These are phyloP conservation scores for Sceloporus tristichus DNA, from an alignment of 2,113 vertebrate genomes.

Conservation along the genomic window DNA sequence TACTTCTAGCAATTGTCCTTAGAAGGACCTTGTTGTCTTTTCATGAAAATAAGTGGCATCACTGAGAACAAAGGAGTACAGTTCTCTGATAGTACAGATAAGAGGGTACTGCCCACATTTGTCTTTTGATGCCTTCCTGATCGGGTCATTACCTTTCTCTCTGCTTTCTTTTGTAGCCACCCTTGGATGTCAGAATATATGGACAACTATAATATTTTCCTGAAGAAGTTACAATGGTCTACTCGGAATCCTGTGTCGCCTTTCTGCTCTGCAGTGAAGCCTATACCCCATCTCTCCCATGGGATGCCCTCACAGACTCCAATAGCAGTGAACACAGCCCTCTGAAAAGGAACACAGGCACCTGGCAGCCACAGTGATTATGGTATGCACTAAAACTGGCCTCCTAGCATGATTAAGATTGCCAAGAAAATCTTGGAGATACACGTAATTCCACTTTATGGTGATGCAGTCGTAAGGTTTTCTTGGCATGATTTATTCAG, in stretches of 20 bases:
- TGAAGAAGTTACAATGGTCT: background rate
- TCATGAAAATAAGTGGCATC: background rate
- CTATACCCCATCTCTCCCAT: background rate
- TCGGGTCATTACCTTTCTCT: background rate
- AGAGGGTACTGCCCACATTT: background rate
- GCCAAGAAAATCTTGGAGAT: too few relatives aligned
- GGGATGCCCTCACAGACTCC: background rate
- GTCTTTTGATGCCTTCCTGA: background rate
- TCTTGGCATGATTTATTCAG: too few relatives aligned
- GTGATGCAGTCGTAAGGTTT: too few relatives aligned
- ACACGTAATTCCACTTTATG: too few relatives aligned
- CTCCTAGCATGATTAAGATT: background rate
- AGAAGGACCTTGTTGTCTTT: background rate
- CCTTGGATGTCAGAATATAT: slow-evolving; percentile 59
- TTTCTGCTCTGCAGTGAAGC: slow-evolving; percentile 12
- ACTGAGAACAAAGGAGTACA: background rate
- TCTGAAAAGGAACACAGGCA: background rate
- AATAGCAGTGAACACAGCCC: background rate
- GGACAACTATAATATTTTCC: slow-evolving; percentile 60
- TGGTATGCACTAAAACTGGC: slow-evolving; percentile 11
- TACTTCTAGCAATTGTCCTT: background rate
- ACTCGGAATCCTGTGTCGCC: rapidly evolving
- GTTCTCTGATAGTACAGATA: background rate
- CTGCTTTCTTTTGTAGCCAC: background rate
- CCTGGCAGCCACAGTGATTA: rapidly evolving